Percentiles rank a stretch among this genome's conserved stretches.
Evolutionary conservation across 2,888 invertebrate species (phyloP).

Genomic region (Sisyra terminalis): DNA sequence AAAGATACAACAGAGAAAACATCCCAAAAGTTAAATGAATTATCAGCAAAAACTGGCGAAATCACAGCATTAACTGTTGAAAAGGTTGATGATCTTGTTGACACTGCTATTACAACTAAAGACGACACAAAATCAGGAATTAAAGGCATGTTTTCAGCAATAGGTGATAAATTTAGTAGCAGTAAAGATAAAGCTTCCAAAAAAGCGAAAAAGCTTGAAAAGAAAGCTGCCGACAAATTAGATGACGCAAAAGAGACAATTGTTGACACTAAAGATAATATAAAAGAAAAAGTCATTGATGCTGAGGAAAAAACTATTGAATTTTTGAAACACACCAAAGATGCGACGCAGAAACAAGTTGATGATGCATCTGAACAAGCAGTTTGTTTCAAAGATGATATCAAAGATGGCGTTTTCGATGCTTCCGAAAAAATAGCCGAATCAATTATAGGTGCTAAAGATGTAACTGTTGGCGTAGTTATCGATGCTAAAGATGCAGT

Average conservation of each 20-base stretch:
- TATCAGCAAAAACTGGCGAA: constrained; percentile 5
- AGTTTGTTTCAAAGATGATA: constrained; percentile 22
- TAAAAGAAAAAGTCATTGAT: background rate
- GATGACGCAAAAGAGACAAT: constrained; percentile 11
- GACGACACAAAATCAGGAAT: constrained; percentile 9
- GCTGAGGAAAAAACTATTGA: constrained; percentile 5
- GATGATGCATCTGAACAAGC: constrained; percentile 30
- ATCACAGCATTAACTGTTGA: constrained; percentile 7
- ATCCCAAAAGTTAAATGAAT: background rate
- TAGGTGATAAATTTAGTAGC: constrained; percentile 19
- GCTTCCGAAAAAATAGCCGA: constrained; percentile 10
- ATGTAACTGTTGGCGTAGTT: constrained; percentile 5
- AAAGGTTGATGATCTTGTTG: constrained; percentile 12
- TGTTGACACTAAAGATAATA: background rate
- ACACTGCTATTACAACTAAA: constrained; percentile 15
- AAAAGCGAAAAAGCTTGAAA: constrained; percentile 9
- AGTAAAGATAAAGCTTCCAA: constrained; percentile 24
- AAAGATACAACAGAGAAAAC: constrained; percentile 8
- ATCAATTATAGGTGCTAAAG: constrained; percentile 10
- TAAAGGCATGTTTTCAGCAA: constrained; percentile 10
- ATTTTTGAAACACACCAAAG: background rate
- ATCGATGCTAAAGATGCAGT: background rate
- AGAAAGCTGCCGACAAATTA: constrained; percentile 14
- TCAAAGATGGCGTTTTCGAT: constrained; percentile 14
- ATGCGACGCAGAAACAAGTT: constrained; percentile 23